Evolutionary conservation across 92 coral and sea anemone species (phyloP), one percentile per base, ranked within the genome.

Genomic region (Bergia sp.): DNA sequence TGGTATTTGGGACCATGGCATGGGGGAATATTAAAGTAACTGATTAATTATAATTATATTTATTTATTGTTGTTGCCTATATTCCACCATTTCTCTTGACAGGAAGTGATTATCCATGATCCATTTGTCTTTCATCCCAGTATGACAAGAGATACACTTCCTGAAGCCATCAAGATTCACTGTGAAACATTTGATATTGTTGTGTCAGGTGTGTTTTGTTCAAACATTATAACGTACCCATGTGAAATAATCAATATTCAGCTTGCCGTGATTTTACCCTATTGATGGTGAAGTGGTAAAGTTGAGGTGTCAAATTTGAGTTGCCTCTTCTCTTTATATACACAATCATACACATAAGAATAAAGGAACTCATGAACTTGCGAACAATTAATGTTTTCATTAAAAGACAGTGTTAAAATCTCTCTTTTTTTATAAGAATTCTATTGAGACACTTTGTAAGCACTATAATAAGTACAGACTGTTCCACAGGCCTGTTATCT

Each of bases 51-150:
- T 29, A 29, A 29, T 29, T 29, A 29, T 29, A 29, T 29, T 29
- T 29, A 29, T 29, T 29, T 29, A 29, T 29, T 67, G 12, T 18
- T 71, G 37, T 71, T 21, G 39, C 76, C 16, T 1, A 53, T 53
- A 53, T 11, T 10, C 58, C 2, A 40, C 5, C 72, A 69, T 49
- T 23, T 40, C 13, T 82, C 39, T 80, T 1, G 3, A 39, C 86
- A 90, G 92, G 81, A 73, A 73, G 93, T 91, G 45, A 73, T 80
- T 43, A 79, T 91, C 36, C 65, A 91, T 77, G 81, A 88, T 3
- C 89, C 93, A 41, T 91, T 83, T 50, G 55, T 58, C 12, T 88
- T 91, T 64, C 93, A 88, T 67, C 89, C 91, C 2, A 41, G 82
- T 37, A 5, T 82, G 64, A 67, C 88, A 37, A 58, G 29, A 50